Evolutionary conservation across 1,140 invertebrate species (phyloP).

Genomic region (Lerema accius): DNA sequence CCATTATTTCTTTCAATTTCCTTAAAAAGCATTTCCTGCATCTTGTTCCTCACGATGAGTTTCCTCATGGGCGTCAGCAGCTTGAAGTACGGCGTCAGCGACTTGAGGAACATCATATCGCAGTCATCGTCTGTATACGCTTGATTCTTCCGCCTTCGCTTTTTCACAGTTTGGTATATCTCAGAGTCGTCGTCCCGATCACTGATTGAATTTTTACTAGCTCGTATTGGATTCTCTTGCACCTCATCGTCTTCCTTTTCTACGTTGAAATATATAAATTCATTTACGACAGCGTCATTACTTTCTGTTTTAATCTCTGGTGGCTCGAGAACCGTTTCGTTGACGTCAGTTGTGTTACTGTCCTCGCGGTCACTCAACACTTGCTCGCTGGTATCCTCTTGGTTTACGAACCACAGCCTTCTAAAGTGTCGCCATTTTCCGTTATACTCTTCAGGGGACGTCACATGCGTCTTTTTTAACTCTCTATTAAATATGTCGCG

Average conservation of each 20-base stretch:
- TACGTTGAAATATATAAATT: not conserved
- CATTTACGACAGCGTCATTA: not conserved
- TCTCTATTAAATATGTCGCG: conserved; percentile 53
- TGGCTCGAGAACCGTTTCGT: not conserved
- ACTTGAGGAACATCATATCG: conserved; percentile 62
- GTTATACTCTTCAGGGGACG: conserved; percentile 36
- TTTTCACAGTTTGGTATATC: not conserved
- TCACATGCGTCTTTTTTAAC: conserved; percentile 37
- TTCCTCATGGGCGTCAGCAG: conserved; percentile 52
- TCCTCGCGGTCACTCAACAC: not conserved
- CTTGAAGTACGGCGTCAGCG: conserved; percentile 55
- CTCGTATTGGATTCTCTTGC: not conserved
- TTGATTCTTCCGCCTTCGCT: conserved; percentile 24
- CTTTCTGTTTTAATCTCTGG: conserved; percentile 30
- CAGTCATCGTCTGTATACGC: conserved; percentile 47
- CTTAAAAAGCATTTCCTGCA: conserved; percentile 57
- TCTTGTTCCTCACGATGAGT: conserved; percentile 56
- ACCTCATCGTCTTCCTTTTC: conserved; percentile 9
- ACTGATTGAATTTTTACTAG: not conserved
- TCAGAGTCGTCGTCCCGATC: conserved; percentile 1
- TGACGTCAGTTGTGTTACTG: not conserved
- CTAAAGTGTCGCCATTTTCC: conserved; percentile 56
- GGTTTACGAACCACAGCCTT: conserved; percentile 43
- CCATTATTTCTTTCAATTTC: conserved; percentile 41
- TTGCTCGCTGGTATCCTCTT: not conserved